Conservation (phyloP, 2,888 invertebrate species). For the Amiota mariae region DNA sequence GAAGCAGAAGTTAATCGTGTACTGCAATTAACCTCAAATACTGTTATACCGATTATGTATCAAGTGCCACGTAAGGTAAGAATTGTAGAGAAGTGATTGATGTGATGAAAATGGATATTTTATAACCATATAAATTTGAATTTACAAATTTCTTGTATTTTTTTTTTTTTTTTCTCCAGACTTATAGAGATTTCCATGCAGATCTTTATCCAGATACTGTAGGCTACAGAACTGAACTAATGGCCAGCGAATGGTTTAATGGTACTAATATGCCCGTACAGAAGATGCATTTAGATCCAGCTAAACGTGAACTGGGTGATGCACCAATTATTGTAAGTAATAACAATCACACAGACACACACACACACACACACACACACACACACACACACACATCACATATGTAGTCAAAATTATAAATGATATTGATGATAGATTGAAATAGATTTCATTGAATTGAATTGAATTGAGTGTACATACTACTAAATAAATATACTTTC, state of each 20-base stretch:
- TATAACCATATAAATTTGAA: background rate
- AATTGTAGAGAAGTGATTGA: background rate
- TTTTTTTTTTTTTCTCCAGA: slow-evolving; percentile 76
- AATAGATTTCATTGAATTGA: background rate
- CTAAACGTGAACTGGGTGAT: slow-evolving; percentile 79
- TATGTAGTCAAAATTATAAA: background rate
- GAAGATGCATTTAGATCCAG: slow-evolving; percentile 88
- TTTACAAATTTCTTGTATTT: background rate
- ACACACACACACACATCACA: background rate
- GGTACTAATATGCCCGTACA: slow-evolving; percentile 84
- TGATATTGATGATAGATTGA: background rate
- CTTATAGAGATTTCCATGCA: slow-evolving; percentile 93
- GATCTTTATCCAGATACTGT: slow-evolving; percentile 95
- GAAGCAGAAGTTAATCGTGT: slow-evolving; percentile 95
- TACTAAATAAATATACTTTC: no score
- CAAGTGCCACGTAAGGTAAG: slow-evolving; percentile 92
- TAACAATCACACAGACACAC: no score
- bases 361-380: background rate
- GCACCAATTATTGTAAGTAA: slow-evolving; percentile 78
- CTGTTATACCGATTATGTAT: slow-evolving; percentile 94
- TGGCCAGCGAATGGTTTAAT: slow-evolving; percentile 87
- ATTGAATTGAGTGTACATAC: no score
- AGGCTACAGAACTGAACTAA: slow-evolving; percentile 85
- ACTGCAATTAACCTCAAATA: slow-evolving; percentile 87
- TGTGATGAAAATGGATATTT: background rate